Percentiles rank a stretch among this genome's conserved stretches.
Evolutionary conservation across 2,797 vertebrate genomes (phyloP).

Genomic region (Antennarius maculatus): DNA sequence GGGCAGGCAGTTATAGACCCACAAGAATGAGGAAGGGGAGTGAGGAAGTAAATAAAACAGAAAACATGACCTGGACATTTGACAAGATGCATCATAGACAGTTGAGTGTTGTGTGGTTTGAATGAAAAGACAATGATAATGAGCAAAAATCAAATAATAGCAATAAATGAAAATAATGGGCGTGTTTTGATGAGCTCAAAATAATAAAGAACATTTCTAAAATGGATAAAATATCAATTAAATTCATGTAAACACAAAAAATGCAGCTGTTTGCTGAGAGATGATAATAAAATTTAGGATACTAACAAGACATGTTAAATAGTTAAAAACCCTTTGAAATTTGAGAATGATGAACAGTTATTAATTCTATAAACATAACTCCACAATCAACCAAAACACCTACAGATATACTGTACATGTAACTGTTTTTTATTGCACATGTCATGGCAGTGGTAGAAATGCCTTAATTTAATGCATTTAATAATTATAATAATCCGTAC

Average conservation of each 20-base stretch:
- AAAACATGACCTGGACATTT: neutral
- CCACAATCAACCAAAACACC: neutral
- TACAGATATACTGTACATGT: neutral
- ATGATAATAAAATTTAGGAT: no score
- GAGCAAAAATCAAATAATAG: no score
- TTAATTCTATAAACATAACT: neutral
- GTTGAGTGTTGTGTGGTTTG: no score
- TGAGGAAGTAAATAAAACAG: neutral
- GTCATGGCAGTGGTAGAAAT: neutral
- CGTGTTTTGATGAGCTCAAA: no score
- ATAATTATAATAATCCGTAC: neutral
- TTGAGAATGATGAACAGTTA: neutral
- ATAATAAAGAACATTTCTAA: neutral
- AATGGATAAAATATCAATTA: neutral
- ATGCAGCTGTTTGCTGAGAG: no score
- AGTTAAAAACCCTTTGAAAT: neutral
- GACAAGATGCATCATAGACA: no score
- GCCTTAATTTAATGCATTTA: constrained; percentile 22
- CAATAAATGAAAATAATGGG: no score
- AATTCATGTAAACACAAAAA: neutral
- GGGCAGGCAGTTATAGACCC: no score
- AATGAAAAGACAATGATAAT: no score
- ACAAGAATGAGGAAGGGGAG: no score
- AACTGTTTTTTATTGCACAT: neutral
- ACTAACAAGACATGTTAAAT: neutral